phyloP scores from a whole-genome alignment of 2,797 vertebrate genomes.

The Denticeps clupeoides region DNA sequence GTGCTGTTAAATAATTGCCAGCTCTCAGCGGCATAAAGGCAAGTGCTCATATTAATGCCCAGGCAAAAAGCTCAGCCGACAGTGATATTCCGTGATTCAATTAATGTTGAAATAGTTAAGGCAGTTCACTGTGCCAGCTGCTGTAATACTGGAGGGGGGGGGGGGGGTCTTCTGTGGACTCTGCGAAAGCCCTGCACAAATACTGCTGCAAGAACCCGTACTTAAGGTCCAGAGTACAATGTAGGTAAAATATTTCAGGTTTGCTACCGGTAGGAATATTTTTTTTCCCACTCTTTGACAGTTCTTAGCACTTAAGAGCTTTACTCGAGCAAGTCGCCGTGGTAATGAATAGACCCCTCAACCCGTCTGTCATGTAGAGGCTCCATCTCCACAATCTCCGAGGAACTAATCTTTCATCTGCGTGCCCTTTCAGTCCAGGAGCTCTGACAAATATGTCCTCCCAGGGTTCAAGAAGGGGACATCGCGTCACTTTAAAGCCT shows the following conservation, averaged over 20 bases:
- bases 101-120: constrained; percentile 37
- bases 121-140: constrained; percentile 26
- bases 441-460: no score
- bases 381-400: not conserved
- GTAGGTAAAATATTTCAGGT: no score
- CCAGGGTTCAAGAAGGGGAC: constrained; percentile 14
- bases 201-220: no score
- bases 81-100: constrained; percentile 36
- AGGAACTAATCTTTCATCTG: not conserved
- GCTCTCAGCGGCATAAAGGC: constrained; percentile 12
- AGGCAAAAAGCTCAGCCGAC: constrained; percentile 26
- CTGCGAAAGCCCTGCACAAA: no score
- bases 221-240: no score
- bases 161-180: constrained; percentile 3
- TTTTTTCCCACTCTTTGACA: constrained; percentile 27
- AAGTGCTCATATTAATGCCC: constrained; percentile 29
- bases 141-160: constrained; percentile 12
- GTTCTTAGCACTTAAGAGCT: constrained; percentile 14
- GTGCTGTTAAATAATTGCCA: constrained; percentile 29
- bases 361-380: constrained; percentile 14
- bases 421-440: no score
- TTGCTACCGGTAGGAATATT: no score
- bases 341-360: constrained; percentile 14
- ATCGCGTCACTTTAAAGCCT: constrained; percentile 4
- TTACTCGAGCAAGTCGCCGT: constrained; percentile 10